These are phyloP conservation scores for Agriopis marginaria DNA, from an alignment of 2,888 invertebrate genomes.

Conservation along the genomic window DNA sequence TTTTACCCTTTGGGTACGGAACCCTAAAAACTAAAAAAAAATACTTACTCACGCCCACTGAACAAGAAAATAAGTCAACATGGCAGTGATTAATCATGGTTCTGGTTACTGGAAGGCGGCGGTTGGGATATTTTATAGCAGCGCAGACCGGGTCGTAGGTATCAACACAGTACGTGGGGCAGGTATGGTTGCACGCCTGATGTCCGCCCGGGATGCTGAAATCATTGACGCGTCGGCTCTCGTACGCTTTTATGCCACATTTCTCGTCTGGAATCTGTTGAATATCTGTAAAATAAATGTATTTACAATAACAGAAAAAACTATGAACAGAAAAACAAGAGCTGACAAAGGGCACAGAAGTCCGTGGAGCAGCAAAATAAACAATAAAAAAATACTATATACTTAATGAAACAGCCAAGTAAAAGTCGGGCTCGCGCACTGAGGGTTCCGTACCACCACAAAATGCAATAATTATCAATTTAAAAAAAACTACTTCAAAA, in stretches of 20 bases:
- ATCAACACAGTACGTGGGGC: slow-evolving; percentile 74
- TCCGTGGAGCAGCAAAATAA: too few relatives aligned
- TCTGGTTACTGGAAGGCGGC: slow-evolving; percentile 42
- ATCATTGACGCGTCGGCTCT: slow-evolving; percentile 60
- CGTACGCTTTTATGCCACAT: slow-evolving; percentile 49
- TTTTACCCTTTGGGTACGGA: too few relatives aligned
- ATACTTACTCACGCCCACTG: slow-evolving; percentile 71
- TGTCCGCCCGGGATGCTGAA: slow-evolving; percentile 70
- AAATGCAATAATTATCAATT: too few relatives aligned
- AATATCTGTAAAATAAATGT: slow-evolving; percentile 53
- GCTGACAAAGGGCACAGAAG: too few relatives aligned
- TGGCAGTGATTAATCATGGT: slow-evolving; percentile 80
- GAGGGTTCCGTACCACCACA: too few relatives aligned
- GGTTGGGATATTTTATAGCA: slow-evolving; percentile 57
- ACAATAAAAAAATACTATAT: too few relatives aligned
- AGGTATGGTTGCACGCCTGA: slow-evolving; percentile 75
- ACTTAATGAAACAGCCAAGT: too few relatives aligned
- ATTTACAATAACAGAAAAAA: too few relatives aligned
- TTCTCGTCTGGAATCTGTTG: slow-evolving; percentile 52
- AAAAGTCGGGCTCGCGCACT: too few relatives aligned
- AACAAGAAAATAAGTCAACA: slow-evolving; percentile 75
- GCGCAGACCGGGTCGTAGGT: slow-evolving; percentile 75
- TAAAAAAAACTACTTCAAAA: too few relatives aligned
- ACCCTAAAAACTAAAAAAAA: not conserved
- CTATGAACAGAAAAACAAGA: too few relatives aligned